These are phyloP conservation scores for Augochlora pura DNA, from an alignment of 1,140 invertebrate species.

Conservation along the genomic window DNA sequence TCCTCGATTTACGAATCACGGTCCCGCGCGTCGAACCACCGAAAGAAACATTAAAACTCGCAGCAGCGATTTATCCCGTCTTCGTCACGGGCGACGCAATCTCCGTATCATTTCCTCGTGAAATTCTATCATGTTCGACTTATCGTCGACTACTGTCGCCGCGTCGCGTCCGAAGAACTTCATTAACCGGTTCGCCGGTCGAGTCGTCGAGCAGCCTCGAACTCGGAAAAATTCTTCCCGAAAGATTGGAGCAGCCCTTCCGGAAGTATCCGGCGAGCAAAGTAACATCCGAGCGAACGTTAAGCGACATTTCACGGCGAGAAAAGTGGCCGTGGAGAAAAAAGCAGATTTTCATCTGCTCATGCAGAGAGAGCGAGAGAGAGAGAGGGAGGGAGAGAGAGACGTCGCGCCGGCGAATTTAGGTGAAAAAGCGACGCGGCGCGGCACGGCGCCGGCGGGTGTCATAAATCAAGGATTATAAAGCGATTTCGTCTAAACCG, in stretches of 20 bases:
- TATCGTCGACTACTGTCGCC: conserved; percentile 26
- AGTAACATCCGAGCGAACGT: conserved; percentile 54
- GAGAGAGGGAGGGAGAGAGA: too few relatives aligned
- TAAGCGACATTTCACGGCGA: conserved; percentile 26
- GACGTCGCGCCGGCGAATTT: neutral
- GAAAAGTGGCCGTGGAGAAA: conserved; percentile 45
- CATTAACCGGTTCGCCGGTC: neutral
- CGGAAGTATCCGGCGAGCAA: conserved; percentile 12
- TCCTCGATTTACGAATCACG: too few relatives aligned
- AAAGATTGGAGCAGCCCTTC: neutral
- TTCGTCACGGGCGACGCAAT: neutral
- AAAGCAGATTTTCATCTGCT: conserved; percentile 42
- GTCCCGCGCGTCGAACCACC: too few relatives aligned
- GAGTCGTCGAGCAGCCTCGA: neutral
- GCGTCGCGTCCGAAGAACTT: neutral
- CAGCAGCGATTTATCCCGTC: neutral
- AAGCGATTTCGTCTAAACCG: conserved; percentile 71
- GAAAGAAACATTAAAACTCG: neutral
- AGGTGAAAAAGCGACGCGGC: neutral
- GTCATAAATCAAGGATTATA: conserved; percentile 71
- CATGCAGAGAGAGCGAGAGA: conserved; percentile 4
- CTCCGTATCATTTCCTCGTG: neutral
- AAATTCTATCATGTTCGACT: conserved; percentile 13
- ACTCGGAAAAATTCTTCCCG: neutral
- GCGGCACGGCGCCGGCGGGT: conserved; percentile 31